Base-by-base conservation (phyloP, 2,113 vertebrate species). In the Pedionomus torquatus region DNA sequence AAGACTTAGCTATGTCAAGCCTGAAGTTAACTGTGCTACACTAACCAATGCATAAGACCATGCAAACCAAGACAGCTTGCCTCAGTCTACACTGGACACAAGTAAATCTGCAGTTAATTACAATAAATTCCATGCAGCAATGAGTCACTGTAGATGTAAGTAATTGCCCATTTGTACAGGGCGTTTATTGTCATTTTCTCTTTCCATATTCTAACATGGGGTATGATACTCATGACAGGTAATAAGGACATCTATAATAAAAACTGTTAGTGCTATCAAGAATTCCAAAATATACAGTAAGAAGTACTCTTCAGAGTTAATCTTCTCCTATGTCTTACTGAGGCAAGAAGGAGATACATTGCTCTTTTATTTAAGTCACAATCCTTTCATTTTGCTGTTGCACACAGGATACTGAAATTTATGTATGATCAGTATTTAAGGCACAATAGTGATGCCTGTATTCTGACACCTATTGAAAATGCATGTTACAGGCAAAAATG, bases 101-200 rank as follows among this genome's bases (percentile, higher is more conserved):
- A 84, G 69, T 52, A 90, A 83, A 83, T 90, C 91, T 90, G 89
- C 68, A 94, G 79, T 92, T 58, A 83, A 93, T 97, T 89, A 86
- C 8, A 4, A 61, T 37, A 57, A 5, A 1, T 63, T 52, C 57
- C 57, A 39, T 74, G 65, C 74, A 91, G 57, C 23, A 90, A 31
- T 65, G 70, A 93, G 58, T 91, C 80, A 68, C 64, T 83, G 41
- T 55, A 61, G 28, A 70, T 94, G 71, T 76, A 90, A 94, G 80
- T 74, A 97, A 90, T 74, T 17, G 2, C 12, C 35, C 35, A 14
- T 87, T 87, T 87, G 39, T 80, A 76, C 3, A 12, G 24, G 19
- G 46, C 25, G 5, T 78, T 87, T 63, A 58, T 70, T 88, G 61
- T 82, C 81, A 25, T 95, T 92, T 92, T 95, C 66, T 64, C 61